Conservation (phyloP, 2,888 invertebrate species). For the Brachyopa scutellaris region DNA sequence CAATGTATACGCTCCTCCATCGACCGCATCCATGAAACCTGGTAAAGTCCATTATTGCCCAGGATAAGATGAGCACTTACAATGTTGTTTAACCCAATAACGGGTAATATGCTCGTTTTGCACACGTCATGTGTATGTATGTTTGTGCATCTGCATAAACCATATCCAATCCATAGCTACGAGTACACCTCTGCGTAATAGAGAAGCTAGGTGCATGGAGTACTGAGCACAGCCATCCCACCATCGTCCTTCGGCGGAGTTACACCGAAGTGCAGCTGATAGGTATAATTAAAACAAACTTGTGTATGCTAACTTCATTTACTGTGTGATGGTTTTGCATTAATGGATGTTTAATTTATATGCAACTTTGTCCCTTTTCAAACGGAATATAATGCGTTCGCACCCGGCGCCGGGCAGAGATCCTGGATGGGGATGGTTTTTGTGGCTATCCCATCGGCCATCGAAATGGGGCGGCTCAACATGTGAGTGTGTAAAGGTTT, state of each 20-base stretch:
- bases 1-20: not conserved
- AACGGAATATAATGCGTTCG: constrained; percentile 64
- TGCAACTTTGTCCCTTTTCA: constrained; percentile 71
- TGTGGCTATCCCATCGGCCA: constrained; percentile 1
- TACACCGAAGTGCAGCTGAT: constrained; percentile 73
- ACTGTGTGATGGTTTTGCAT: constrained; percentile 73
- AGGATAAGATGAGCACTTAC: constrained; percentile 73
- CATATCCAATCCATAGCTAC: constrained; percentile 3
- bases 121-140: constrained; percentile 69
- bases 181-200: not conserved
- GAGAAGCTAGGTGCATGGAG: not conserved
- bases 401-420: constrained; percentile 35
- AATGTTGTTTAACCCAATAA: constrained; percentile 73
- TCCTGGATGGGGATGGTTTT: constrained; percentile 12
- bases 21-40: constrained; percentile 57
- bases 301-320: constrained; percentile 76
- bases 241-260: too few relatives aligned
- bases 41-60: constrained; percentile 71
- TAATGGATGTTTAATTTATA: constrained; percentile 76
- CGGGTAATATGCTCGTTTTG: constrained; percentile 70
- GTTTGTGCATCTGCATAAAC: constrained; percentile 17
- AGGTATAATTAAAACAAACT: constrained; percentile 75
- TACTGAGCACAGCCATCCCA: not conserved
- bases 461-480: constrained; percentile 18
- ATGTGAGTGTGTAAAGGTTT: constrained; percentile 42